Percentiles rank a stretch among this genome's conserved stretches.
These are phyloP conservation scores for Enteromius radiatus DNA, from an alignment of 2,797 vertebrate genomes.

Conservation along the genomic window DNA sequence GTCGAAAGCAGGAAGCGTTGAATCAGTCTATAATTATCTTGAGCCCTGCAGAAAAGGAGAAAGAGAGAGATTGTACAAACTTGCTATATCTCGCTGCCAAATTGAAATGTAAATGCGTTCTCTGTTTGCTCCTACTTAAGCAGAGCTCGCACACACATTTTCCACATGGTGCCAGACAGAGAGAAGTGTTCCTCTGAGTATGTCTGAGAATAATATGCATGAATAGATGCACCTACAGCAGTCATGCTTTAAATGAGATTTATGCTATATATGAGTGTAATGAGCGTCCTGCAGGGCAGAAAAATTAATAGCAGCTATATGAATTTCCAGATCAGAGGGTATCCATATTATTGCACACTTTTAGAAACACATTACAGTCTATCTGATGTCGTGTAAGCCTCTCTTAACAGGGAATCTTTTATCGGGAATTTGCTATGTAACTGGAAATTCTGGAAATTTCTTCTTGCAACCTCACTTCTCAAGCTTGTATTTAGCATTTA, in stretches of 20 bases:
- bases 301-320: slow-evolving; percentile 29
- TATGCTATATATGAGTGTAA: slow-evolving; percentile 45
- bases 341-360: slow-evolving; percentile 6
- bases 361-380: slow-evolving; percentile 2
- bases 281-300: neutral
- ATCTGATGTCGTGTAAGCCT: neutral
- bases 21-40: slow-evolving; percentile 63
- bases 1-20: slow-evolving; percentile 32
- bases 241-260: slow-evolving; percentile 52
- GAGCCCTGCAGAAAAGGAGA: slow-evolving; percentile 20
- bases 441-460: slow-evolving; percentile 3
- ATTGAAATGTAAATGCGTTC: slow-evolving; percentile 67
- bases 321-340: slow-evolving; percentile 37
- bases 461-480: neutral
- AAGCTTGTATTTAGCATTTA: neutral
- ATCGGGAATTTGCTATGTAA: neutral
- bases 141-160: slow-evolving; percentile 53
- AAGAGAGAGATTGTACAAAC: slow-evolving; percentile 47
- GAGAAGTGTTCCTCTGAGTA: slow-evolving; percentile 1
- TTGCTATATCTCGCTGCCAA: slow-evolving; percentile 54
- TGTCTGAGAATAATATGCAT: slow-evolving; percentile 30
- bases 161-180: slow-evolving; percentile 36
- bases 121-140: slow-evolving; percentile 49
- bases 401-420: neutral
- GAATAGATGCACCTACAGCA: slow-evolving; percentile 47